Evolutionary conservation across 2,113 vertebrate genomes (phyloP).

Genomic region (Hippolais icterina): DNA sequence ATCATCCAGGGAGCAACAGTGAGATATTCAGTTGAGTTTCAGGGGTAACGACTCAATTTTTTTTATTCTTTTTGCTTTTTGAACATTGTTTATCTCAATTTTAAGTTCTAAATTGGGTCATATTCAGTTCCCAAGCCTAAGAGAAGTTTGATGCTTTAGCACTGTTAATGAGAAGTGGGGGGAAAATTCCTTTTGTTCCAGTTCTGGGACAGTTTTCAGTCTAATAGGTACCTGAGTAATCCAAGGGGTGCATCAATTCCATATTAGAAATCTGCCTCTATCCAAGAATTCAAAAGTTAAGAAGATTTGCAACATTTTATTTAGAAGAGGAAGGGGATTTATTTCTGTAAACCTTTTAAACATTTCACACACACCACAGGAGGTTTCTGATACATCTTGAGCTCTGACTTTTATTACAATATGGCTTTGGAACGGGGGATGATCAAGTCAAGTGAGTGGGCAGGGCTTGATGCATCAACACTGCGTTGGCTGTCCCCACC

Average conservation of each 20-base stretch:
- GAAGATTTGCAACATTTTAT: background rate
- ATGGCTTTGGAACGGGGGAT: background rate
- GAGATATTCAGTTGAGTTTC: conserved; percentile 75
- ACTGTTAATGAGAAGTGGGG: background rate
- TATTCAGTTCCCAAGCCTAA: background rate
- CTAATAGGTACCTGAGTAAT: background rate
- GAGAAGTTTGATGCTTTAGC: background rate
- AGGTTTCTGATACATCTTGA: background rate
- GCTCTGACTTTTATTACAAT: background rate
- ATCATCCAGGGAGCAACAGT: conserved; percentile 26
- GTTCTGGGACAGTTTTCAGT: background rate
- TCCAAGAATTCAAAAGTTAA: background rate
- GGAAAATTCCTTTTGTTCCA: background rate
- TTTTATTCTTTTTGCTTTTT: background rate
- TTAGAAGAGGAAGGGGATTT: background rate
- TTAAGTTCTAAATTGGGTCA: background rate
- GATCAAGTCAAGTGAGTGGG: background rate
- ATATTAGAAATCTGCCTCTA: background rate
- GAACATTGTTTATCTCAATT: background rate
- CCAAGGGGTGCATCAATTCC: background rate
- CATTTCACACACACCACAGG: background rate
- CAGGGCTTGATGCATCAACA: background rate
- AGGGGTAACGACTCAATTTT: conserved; percentile 62
- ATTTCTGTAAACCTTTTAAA: background rate
- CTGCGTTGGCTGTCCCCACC: background rate